Percentiles rank a stretch among this genome's conserved stretches.
phyloP scores from a whole-genome alignment of 2,797 vertebrate genomes.

The Channa striata region DNA sequence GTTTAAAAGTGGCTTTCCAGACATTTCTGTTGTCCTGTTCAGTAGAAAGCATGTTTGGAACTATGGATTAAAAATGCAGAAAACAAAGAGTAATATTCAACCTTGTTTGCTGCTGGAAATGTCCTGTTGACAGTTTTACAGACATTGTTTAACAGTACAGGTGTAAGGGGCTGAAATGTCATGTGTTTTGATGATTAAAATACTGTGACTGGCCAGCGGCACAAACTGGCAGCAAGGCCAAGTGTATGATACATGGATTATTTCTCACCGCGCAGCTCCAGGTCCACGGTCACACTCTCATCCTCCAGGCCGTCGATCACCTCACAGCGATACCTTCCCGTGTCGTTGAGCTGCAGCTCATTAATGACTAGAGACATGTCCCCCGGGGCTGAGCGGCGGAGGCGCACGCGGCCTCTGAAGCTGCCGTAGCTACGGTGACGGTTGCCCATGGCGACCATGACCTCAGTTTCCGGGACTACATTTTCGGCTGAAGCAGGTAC shows the following conservation, averaged over 20 bases:
- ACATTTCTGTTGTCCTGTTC: no score
- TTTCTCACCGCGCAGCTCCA: slow-evolving; percentile 88
- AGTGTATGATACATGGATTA: not conserved
- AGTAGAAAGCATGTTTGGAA: no score
- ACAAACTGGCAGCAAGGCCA: no score
- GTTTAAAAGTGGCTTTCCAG: no score
- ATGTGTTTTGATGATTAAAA: no score
- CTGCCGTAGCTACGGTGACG: slow-evolving; percentile 87
- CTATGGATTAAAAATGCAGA: no score
- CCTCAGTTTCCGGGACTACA: slow-evolving; percentile 83
- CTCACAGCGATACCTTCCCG: slow-evolving; percentile 92
- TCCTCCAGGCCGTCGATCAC: slow-evolving; percentile 95
- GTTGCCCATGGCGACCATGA: slow-evolving; percentile 90
- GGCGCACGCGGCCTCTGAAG: slow-evolving; percentile 87
- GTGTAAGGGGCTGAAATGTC: no score
- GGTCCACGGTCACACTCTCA: slow-evolving; percentile 88
- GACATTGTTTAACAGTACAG: no score
- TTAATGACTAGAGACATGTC: slow-evolving; percentile 89
- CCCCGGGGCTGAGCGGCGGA: slow-evolving; percentile 64
- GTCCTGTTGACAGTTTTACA: no score
- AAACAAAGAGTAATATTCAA: no score
- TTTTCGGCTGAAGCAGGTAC: slow-evolving; percentile 55
- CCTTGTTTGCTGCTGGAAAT: no score
- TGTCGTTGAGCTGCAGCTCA: slow-evolving; percentile 87
- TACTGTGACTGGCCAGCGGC: no score